phyloP scores from a whole-genome alignment of 2,113 vertebrate genomes.

The Harpagus bidentatus region DNA sequence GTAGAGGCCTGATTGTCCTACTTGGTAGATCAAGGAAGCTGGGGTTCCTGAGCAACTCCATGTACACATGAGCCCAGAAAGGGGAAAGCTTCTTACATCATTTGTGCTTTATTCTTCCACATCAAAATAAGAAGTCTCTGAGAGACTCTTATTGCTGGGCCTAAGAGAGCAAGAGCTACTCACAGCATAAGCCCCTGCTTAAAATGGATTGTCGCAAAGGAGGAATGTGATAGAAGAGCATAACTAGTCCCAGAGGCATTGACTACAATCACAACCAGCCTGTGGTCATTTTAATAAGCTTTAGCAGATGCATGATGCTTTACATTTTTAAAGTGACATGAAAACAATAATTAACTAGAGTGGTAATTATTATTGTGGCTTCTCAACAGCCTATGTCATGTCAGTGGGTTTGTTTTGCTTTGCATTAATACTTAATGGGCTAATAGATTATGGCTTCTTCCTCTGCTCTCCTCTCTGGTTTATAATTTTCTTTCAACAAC shows the following conservation, averaged over 20 bases:
- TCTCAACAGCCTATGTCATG: background rate
- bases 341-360: background rate
- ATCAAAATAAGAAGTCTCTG: background rate
- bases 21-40: background rate
- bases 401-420: background rate
- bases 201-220: background rate
- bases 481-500: background rate
- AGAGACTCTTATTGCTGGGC: background rate
- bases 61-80: rapidly evolving
- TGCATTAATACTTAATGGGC: background rate
- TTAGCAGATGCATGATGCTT: background rate
- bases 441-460: background rate
- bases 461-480: background rate
- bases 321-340: background rate
- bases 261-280: background rate
- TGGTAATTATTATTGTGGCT: background rate
- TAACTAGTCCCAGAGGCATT: background rate
- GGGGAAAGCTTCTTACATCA: background rate
- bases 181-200: background rate
- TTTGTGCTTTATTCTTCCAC: background rate
- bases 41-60: background rate
- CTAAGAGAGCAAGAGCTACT: background rate
- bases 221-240: background rate
- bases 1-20: background rate
- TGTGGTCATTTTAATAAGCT: background rate